Percentiles rank a stretch among this genome's conserved stretches.
These are phyloP conservation scores for Gambusia affinis DNA, from an alignment of 2,113 vertebrate species.

Conservation along the genomic window DNA sequence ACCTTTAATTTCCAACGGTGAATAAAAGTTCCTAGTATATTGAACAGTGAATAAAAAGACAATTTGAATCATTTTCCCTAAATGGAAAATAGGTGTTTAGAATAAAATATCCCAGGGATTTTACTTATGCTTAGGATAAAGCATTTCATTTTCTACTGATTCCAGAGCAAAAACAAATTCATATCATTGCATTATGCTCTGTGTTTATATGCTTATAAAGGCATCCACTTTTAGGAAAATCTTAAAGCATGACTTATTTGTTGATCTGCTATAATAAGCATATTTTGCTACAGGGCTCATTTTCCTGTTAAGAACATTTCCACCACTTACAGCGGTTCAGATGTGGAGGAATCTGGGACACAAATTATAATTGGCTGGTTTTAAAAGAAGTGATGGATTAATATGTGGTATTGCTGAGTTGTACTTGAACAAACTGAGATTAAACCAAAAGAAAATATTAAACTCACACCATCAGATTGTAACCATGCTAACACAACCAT, in stretches of 20 bases:
- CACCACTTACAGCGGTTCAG: no score
- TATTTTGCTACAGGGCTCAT: not conserved
- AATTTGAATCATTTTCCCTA: not conserved
- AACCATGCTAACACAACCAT: no score
- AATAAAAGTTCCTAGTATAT: not conserved
- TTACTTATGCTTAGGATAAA: not conserved
- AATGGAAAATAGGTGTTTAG: not conserved
- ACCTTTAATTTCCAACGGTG: not conserved
- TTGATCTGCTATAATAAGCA: not conserved
- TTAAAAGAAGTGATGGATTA: no score
- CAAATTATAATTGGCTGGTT: no score
- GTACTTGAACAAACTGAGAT: no score
- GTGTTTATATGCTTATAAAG: not conserved
- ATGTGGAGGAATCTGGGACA: no score
- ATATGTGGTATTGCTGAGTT: no score
- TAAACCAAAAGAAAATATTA: not conserved
- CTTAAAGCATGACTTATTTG: not conserved
- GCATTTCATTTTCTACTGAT: not conserved
- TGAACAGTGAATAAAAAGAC: not conserved
- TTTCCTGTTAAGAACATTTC: no score
- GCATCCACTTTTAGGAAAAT: not conserved
- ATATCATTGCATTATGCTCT: not conserved
- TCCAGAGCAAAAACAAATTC: not conserved
- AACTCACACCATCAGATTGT: no score
- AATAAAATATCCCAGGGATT: not conserved